Conservation (phyloP, 2,797 vertebrate genomes). For the Carduelis carduelis region DNA sequence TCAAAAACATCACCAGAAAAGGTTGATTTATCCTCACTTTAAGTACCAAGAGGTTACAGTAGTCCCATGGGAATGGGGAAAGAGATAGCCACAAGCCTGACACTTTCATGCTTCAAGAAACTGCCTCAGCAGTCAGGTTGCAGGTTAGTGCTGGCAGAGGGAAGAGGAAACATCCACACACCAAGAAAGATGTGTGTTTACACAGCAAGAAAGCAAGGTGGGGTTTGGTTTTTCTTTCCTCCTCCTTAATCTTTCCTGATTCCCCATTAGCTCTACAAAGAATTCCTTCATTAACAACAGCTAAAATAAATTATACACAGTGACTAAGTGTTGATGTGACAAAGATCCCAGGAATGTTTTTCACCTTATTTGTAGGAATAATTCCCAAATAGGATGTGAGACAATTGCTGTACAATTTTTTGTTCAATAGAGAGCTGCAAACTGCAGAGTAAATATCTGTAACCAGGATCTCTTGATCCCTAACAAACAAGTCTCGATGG, state of each 20-base stretch:
- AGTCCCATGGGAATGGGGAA: not conserved
- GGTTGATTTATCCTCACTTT: not conserved
- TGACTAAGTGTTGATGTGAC: not conserved
- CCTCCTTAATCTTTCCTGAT: not conserved
- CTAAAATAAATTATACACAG: not conserved
- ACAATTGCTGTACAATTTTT: not conserved
- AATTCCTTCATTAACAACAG: not conserved
- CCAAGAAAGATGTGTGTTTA: not conserved
- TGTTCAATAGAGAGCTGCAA: not conserved
- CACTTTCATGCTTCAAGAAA: not conserved
- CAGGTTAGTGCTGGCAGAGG: not conserved
- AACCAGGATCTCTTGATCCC: conserved; percentile 5
- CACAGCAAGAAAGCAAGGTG: not conserved
- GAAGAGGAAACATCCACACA: not conserved
- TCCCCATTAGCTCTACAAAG: not conserved
- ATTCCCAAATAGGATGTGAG: not conserved
- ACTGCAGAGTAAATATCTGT: not conserved
- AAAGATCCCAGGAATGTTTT: not conserved
- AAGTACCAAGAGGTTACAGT: not conserved
- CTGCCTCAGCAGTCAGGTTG: not conserved
- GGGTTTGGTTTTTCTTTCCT: not conserved
- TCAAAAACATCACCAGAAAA: not conserved
- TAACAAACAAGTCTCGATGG: not conserved
- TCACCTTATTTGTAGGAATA: not conserved
- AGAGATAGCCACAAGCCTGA: not conserved